phyloP scores from a whole-genome alignment of 2,113 vertebrate species.

The Rhynchomys soricoides region DNA sequence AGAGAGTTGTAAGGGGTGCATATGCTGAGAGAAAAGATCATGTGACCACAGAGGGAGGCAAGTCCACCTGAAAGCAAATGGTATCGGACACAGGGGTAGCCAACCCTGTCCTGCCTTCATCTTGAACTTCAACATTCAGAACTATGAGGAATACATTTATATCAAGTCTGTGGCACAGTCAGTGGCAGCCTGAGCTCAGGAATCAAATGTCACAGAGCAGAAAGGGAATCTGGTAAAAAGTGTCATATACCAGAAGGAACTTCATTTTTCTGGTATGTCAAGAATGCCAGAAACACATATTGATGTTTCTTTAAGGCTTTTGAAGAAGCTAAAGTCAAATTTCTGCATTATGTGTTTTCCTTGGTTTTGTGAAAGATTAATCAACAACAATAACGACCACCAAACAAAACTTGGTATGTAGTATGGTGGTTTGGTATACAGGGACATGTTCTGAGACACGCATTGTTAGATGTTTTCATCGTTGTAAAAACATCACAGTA shows the following conservation, averaged over 20 bases:
- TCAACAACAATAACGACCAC: background rate
- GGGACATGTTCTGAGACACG: background rate
- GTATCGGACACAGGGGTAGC: background rate
- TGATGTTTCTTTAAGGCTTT: background rate
- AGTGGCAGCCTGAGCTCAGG: background rate
- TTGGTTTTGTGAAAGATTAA: background rate
- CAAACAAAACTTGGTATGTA: background rate
- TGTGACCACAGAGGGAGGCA: accelerated
- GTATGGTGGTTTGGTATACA: no score
- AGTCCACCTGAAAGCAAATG: background rate
- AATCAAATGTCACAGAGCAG: background rate
- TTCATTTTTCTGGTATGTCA: background rate
- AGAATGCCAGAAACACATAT: background rate
- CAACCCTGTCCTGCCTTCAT: background rate
- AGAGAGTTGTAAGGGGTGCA: background rate
- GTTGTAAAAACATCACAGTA: background rate
- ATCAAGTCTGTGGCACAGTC: background rate
- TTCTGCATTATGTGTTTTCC: background rate
- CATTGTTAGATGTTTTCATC: background rate
- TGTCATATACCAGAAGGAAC: background rate
- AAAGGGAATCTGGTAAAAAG: background rate
- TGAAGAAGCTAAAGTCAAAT: background rate
- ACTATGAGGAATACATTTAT: background rate
- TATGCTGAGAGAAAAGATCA: background rate
- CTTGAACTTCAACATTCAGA: background rate